Percentiles rank a stretch among this genome's conserved stretches.
phyloP scores from a whole-genome alignment of 2,113 vertebrate genomes.

The Fulica atra region DNA sequence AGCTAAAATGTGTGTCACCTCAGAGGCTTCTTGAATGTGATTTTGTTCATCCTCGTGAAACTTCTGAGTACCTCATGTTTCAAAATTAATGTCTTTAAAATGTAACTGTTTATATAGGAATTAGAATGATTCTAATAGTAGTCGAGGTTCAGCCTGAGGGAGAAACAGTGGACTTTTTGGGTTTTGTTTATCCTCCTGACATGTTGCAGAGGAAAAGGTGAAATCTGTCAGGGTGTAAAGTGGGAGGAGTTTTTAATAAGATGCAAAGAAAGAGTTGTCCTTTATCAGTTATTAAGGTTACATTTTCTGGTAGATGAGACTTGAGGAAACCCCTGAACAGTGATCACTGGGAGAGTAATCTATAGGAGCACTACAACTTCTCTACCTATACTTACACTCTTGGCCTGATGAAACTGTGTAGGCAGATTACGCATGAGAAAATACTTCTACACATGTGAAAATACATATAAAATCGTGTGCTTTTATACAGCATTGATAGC shows the following conservation, averaged over 20 bases:
- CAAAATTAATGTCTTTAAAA: neutral
- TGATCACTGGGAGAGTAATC: neutral
- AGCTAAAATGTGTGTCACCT: neutral
- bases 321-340: neutral
- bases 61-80: neutral
- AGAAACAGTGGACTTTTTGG: neutral
- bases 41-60: neutral
- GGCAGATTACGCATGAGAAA: neutral
- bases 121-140: neutral
- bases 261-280: neutral
- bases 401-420: neutral
- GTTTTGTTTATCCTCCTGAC: neutral
- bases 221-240: neutral
- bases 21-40: neutral
- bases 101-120: neutral
- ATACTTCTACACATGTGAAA: accelerated
- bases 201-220: neutral
- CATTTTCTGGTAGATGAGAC: neutral
- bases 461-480: neutral
- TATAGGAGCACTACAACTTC: neutral
- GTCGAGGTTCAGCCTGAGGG: neutral
- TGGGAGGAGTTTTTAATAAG: neutral
- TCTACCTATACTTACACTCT: neutral
- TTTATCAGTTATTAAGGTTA: neutral
- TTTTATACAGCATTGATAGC: neutral